Evolutionary conservation across 2,113 vertebrate species (phyloP), one percentile per base, ranked within the genome.

Genomic region (Cyprinus carpio): DNA sequence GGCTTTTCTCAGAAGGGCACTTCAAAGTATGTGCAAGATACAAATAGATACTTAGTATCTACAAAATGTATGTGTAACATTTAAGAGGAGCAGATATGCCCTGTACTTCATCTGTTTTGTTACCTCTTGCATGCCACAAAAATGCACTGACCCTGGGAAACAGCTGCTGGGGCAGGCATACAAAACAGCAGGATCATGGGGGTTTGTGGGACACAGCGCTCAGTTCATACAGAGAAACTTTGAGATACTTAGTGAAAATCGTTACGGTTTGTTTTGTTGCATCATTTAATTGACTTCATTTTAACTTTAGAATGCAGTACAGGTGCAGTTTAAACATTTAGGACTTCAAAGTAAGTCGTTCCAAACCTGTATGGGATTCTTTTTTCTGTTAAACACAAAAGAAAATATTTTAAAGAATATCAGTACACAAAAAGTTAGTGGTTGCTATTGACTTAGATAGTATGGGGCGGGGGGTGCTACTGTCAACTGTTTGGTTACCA

Each of bases 141-240:
- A 18, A 82, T 37, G 62, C 20, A 18, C 20, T 64, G 78, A 72
- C 72, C 79, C 51, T 82, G 71, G 79, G 40, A 78, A 78, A 82
- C 83, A 60, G 72, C 62, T 84, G 78, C 65, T 46, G 54, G 54
- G 71, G 3, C 13, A 54, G 37, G 82, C 62, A 13, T 82, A 49
- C n/a, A 79, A 34, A 72, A 60, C 64, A 51, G 78, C 71, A 71
- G 51, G 62, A 65, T 46, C n/a, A 25, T 80, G 51, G 81, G 67
- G 29, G 67, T 72, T 72, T 58, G 67, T 72, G 46, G 67, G 67
- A 49, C 20, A 54, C 80, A 18, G 23, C 31, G 4, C 15, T 40
- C 49, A 43, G 34, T 34, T 34, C 34, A 34, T 5, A 34, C 34
- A 46, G 25, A 60, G 43, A 71, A 49, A 8, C 79, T 31, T 46